A percentile compares a stretch with the other conserved stretches of the same genome.
Conservation (phyloP, 1,140 invertebrate species). For the Harpegnathos saltator region DNA sequence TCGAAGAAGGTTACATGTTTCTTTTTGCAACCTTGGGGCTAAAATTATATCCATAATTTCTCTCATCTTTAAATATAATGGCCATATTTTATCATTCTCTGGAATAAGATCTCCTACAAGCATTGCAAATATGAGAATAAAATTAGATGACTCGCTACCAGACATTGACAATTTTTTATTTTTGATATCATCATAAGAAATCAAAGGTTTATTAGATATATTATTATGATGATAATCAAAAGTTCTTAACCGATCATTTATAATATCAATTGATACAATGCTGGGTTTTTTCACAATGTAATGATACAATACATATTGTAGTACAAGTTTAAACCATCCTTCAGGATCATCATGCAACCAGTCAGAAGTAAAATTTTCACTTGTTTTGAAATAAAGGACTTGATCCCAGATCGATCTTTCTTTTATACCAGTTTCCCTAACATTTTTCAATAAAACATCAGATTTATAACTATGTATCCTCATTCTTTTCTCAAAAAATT, state of each 20-base stretch:
- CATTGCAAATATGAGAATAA: conserved; percentile 30
- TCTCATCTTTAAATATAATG: conserved; percentile 46
- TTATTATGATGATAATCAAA: conserved; percentile 14
- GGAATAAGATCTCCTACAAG: conserved; percentile 30
- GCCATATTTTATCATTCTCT: conserved; percentile 24
- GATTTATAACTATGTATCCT: no score
- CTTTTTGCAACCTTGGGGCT: conserved; percentile 14
- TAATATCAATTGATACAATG: conserved; percentile 15
- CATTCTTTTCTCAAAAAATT: conserved; percentile 15
- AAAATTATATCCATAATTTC: conserved; percentile 32
- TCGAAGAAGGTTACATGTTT: conserved; percentile 20
- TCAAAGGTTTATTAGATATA: conserved; percentile 21
- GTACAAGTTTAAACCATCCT: conserved; percentile 23
- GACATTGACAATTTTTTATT: conserved; percentile 29
- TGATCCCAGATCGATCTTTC: no score
- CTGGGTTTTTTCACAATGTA: neutral
- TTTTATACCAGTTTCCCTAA: no score
- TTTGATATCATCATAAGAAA: conserved; percentile 29
- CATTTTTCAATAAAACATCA: no score
- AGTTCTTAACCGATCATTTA: conserved; percentile 12
- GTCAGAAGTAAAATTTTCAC: no score
- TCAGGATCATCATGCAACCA: conserved; percentile 22
- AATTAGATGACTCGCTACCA: conserved; percentile 33
- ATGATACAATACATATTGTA: conserved; percentile 15
- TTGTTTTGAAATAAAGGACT: no score